Conservation (phyloP, 2,888 invertebrate genomes). For the Teinopalpus imperialis region DNA sequence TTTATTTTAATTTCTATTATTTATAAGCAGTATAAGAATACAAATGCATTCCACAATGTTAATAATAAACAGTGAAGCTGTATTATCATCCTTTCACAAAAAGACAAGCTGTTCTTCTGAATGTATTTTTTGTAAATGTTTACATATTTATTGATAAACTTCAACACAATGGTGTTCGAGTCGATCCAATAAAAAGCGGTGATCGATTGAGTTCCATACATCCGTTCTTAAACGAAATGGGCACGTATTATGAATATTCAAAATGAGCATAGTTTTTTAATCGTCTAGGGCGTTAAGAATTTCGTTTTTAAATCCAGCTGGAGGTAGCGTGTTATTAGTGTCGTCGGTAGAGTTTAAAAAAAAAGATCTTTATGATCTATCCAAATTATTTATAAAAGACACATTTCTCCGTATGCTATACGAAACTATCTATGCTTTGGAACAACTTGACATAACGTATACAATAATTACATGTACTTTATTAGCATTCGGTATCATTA, state of each 20-base stretch:
- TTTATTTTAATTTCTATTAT: constrained; percentile 32
- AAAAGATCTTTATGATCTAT: constrained; percentile 25
- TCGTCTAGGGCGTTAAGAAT: constrained; percentile 62
- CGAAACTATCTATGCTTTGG: constrained; percentile 52
- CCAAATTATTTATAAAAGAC: constrained; percentile 24
- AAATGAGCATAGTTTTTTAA: constrained; percentile 58
- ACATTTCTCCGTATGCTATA: constrained; percentile 36
- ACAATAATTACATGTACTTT: constrained; percentile 52
- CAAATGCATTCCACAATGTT: constrained; percentile 8
- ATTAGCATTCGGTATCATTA: constrained; percentile 53
- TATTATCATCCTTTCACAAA: constrained; percentile 28
- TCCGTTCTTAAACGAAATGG: constrained; percentile 48
- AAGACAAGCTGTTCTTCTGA: constrained; percentile 35
- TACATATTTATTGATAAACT: constrained; percentile 52
- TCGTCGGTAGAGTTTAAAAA: constrained; percentile 38
- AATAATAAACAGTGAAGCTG: constrained; percentile 4
- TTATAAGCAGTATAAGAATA: constrained; percentile 2
- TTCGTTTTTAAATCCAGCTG: constrained; percentile 68
- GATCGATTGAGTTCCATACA: constrained; percentile 65
- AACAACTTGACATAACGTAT: constrained; percentile 40
- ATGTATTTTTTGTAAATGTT: constrained; percentile 43
- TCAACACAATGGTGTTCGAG: constrained; percentile 45
- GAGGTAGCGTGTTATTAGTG: constrained; percentile 61
- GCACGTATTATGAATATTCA: constrained; percentile 47
- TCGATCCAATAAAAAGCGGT: constrained; percentile 57